Evolutionary conservation across 2,113 vertebrate genomes (phyloP).

Genomic region (zebrafish (Danio rerio)): GRCz12tu NC_133190.1:22259001-22259500

Average conservation of each 20-base stretch:
- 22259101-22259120: too few species aligned
- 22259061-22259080: too few species aligned
- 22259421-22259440: slow-evolving; percentile 50
- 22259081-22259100: too few species aligned
- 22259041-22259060: too few species aligned
- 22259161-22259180: slow-evolving; percentile 42
- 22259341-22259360: slow-evolving; percentile 67
- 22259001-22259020: too few species aligned
- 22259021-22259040: background rate
- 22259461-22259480: slow-evolving; percentile 54
- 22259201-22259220: slow-evolving; percentile 61
- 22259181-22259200: slow-evolving; percentile 64
- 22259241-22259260: background rate
- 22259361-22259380: slow-evolving; percentile 60
- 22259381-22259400: slow-evolving; percentile 62
- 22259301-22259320: slow-evolving; percentile 22
- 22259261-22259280: slow-evolving; percentile 36
- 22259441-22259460: background rate
- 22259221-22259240: background rate
- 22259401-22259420: slow-evolving; percentile 60
- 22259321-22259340: slow-evolving; percentile 63
- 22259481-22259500: slow-evolving; percentile 49
- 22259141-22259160: background rate
- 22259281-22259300: slow-evolving; percentile 61
- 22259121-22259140: too few species aligned